These are phyloP conservation scores for Apis florea DNA, from an alignment of 1,140 invertebrate species.

Conservation along the genomic window DNA sequence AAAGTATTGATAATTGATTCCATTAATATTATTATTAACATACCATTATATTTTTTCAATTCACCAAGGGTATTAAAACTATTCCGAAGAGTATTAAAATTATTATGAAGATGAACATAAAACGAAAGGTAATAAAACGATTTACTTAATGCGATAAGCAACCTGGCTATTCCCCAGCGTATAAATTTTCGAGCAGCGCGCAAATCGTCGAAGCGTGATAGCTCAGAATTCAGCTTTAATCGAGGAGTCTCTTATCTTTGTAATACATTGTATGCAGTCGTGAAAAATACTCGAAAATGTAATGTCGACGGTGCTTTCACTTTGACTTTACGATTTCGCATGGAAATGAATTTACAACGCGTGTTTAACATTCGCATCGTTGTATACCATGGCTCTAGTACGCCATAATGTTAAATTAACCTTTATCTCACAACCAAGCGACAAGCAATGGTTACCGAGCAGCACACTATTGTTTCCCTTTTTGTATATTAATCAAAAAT, in stretches of 20 bases:
- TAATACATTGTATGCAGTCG: constrained; percentile 24
- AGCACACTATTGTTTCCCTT: background rate
- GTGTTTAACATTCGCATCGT: constrained; percentile 22
- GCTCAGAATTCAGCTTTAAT: constrained; percentile 37
- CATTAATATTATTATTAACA: background rate
- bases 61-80: background rate
- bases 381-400: background rate
- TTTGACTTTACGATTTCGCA: constrained; percentile 25
- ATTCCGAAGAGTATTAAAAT: background rate
- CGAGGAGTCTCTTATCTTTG: constrained; percentile 37
- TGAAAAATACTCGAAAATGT: constrained; percentile 43
- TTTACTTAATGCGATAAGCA: constrained; percentile 32
- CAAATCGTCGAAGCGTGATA: constrained; percentile 27
- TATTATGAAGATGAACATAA: background rate
- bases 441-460: constrained; percentile 31
- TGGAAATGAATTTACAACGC: constrained; percentile 13
- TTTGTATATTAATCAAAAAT: background rate
- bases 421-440: constrained; percentile 49
- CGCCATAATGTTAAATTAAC: constrained; percentile 49
- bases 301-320: background rate
- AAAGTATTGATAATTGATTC: background rate
- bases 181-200: background rate
- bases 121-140: constrained; percentile 24
- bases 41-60: background rate
- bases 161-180: background rate